A percentile compares a stretch with the other conserved stretches of the same genome.
Conservation (phyloP, 2,113 vertebrate species). For the Rattus rattus region DNA sequence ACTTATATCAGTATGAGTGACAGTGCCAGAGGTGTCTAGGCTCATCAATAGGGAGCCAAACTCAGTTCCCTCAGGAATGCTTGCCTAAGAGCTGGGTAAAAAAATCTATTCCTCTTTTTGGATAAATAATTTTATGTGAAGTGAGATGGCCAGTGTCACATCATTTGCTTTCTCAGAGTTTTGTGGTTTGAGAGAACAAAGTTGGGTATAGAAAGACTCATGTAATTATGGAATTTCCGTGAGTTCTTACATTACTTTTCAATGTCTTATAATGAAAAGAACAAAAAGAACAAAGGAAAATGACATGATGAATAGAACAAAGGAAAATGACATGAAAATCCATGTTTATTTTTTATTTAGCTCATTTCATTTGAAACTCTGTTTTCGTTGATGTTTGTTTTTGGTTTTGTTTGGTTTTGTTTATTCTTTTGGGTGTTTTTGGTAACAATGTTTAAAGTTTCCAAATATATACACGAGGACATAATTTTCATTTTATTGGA, state of each 20-base stretch:
- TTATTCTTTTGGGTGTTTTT: too few species aligned
- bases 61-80: neutral
- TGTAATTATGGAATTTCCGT: neutral
- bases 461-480: neutral
- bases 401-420: too few species aligned
- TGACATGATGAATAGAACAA: too few species aligned
- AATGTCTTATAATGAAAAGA: neutral
- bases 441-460: neutral
- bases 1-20: neutral
- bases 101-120: neutral
- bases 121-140: neutral
- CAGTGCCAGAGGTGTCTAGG: rapidly evolving
- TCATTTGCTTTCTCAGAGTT: neutral
- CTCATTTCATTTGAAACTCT: neutral
- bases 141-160: rapidly evolving
- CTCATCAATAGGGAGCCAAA: rapidly evolving
- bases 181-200: neutral
- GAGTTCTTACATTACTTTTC: neutral
- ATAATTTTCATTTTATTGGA: neutral
- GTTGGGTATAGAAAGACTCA: rapidly evolving
- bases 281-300: neutral
- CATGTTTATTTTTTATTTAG: neutral
- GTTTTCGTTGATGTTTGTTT: too few species aligned
- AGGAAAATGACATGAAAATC: neutral
- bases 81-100: neutral